Evolutionary conservation across 1,140 invertebrate genomes (phyloP).

Genomic region (Trissolcus basalis): DNA sequence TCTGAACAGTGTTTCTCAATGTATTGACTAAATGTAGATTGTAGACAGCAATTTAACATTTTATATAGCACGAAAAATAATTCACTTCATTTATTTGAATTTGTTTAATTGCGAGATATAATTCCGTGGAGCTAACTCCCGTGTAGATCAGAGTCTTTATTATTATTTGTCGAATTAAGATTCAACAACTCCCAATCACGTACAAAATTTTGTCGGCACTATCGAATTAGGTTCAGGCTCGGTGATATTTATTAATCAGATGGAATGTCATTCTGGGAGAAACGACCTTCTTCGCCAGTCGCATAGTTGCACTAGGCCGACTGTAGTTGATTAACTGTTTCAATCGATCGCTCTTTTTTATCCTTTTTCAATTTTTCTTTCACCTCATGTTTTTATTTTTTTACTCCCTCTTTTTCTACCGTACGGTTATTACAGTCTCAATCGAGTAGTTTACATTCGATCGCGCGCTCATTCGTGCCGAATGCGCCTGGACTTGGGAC

Average conservation of each 20-base stretch:
- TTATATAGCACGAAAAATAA: conserved; percentile 50
- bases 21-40: conserved; percentile 58
- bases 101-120: conserved; percentile 37
- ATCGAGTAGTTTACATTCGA: too few species aligned
- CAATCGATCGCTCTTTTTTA: too few species aligned
- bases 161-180: conserved; percentile 2
- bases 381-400: conserved; percentile 2
- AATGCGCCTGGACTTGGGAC: conserved; percentile 30
- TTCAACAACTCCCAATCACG: background rate
- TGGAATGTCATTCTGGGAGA: too few species aligned
- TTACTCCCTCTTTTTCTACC: conserved; percentile 23
- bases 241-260: too few species aligned
- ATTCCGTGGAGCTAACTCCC: conserved; percentile 48
- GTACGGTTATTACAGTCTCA: conserved; percentile 13
- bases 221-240: too few species aligned
- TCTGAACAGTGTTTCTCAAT: conserved; percentile 59
- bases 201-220: too few species aligned
- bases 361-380: conserved; percentile 15
- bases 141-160: conserved; percentile 39
- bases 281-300: too few species aligned
- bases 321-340: too few species aligned
- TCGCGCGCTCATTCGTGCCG: too few species aligned
- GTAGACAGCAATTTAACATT: conserved; percentile 56
- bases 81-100: conserved; percentile 32
- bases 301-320: too few species aligned